Evolutionary conservation across 1,140 invertebrate species (phyloP).

Genomic region (Zaprionus camerounensis): DNA sequence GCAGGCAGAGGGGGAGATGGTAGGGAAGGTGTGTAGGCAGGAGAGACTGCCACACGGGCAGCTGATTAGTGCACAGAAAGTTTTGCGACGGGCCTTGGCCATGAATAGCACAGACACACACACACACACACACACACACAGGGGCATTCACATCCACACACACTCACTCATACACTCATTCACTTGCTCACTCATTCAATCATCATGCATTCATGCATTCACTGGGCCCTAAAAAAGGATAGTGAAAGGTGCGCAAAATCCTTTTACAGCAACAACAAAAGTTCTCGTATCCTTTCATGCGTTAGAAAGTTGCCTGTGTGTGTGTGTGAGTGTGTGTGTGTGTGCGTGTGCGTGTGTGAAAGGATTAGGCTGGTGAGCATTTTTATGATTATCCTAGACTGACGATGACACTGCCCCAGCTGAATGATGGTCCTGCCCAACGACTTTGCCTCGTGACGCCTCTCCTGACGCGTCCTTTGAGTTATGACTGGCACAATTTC

Average conservation of each 20-base stretch:
- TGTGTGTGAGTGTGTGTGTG: slow-evolving; percentile 13
- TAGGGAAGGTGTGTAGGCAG: neutral
- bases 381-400: slow-evolving; percentile 52
- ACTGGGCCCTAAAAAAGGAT: slow-evolving; percentile 62
- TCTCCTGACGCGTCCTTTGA: slow-evolving; percentile 56
- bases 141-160: neutral
- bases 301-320: slow-evolving; percentile 36
- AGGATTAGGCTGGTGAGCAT: slow-evolving; percentile 54
- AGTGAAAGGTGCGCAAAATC: slow-evolving; percentile 79
- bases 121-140: slow-evolving; percentile 16
- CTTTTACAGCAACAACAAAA: slow-evolving; percentile 69
- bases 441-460: slow-evolving; percentile 34
- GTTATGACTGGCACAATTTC: slow-evolving; percentile 76
- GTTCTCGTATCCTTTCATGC: slow-evolving; percentile 70
- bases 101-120: neutral
- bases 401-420: slow-evolving; percentile 36
- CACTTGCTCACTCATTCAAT: slow-evolving; percentile 55
- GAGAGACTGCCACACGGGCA: slow-evolving; percentile 23
- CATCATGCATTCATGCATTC: slow-evolving; percentile 69
- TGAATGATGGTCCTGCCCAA: slow-evolving; percentile 51
- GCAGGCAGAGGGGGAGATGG: neutral
- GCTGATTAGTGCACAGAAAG: slow-evolving; percentile 67
- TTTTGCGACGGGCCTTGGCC: slow-evolving; percentile 11
- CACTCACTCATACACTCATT: slow-evolving; percentile 35
- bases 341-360: slow-evolving; percentile 45